A percentile compares a stretch with the other conserved stretches of the same genome.
Evolutionary conservation across 2,888 invertebrate genomes (phyloP).

Genomic region (Galeopsomyia nigrocyanea): DNA sequence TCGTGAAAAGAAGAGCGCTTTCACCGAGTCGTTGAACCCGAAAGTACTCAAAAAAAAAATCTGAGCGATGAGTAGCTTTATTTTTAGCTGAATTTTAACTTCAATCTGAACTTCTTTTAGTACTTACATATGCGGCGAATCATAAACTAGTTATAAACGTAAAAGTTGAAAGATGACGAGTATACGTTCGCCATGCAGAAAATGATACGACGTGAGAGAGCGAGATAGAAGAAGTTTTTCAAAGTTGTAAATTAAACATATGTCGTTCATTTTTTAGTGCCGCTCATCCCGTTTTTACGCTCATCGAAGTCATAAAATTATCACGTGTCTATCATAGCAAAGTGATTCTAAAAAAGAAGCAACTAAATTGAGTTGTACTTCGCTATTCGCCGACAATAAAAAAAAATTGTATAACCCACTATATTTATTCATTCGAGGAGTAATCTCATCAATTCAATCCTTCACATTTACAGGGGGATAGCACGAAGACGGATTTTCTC

Average conservation of each 20-base stretch:
- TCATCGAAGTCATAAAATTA: too few species aligned
- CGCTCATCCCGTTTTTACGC: too few species aligned
- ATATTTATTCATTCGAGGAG: conserved; percentile 6
- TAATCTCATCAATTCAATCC: conserved; percentile 35
- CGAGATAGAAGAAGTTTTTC: background rate
- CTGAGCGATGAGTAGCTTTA: conserved; percentile 10
- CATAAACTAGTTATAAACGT: conserved; percentile 32
- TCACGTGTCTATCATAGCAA: too few species aligned
- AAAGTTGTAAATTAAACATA: too few species aligned
- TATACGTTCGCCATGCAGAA: conserved; percentile 9
- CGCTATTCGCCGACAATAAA: conserved; percentile 16
- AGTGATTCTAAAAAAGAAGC: background rate
- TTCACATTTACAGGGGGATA: background rate
- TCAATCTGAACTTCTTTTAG: conserved; percentile 28
- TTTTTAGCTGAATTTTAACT: conserved; percentile 34
- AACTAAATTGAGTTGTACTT: conserved; percentile 3
- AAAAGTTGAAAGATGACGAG: conserved; percentile 1
- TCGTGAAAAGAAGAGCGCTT: too few species aligned
- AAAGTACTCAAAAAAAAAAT: conserved; percentile 11
- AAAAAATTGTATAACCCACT: conserved; percentile 3
- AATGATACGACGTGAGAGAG: background rate
- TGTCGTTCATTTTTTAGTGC: too few species aligned
- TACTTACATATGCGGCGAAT: conserved; percentile 35
- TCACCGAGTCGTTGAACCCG: background rate
- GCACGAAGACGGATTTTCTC: conserved; percentile 30